Base-by-base conservation (phyloP, 2,888 invertebrate species). In the Pollenia angustigena region DNA sequence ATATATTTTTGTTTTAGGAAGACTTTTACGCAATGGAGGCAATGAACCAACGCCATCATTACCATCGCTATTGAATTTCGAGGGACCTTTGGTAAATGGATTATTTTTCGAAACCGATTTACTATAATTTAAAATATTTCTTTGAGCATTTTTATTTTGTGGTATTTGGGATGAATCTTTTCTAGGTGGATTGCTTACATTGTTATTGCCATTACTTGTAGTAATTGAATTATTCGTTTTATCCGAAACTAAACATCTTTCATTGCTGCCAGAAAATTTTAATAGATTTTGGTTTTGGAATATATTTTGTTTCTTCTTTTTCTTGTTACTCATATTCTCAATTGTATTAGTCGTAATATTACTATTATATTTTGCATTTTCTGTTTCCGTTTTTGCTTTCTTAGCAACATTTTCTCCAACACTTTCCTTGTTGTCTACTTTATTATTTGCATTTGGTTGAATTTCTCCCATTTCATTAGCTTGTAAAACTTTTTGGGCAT, bases 21-120 rank as follows among this genome's bases (percentile, higher is more conserved):
- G 11, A 12, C 88, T 90, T 40, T 89, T 88, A 2, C 88, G 88
- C 52, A 89, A 84, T 9, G 90, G 87, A 40, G 90, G 88, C 23
- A 87, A 81, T 1, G 44, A 10, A 4, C 74, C 66, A 12, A 44
- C 11, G 14, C 9, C 48, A 54, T 75, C 58, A 71, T 23, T 62
- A 14, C 32, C 0, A 11, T 44, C 48, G 23, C 56, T 81, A 44
- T 52, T 48, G 2, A 14, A 69, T 14, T 68, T 16, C 7, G 50
- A 18, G 10, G 46, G 8, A 11, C 9, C 44, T 60, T 69, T 81
- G 6, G 66, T 40, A 74, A 87, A 87, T 11, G 84, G 87, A 85
- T 87, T 87, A 16, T 78, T 62, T 44, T 78, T 81, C 1, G 18
- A n/a, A 50, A 9, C 12, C 8, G 50, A 0, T 54, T 69, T 54